phyloP scores from a whole-genome alignment of 2,113 vertebrate species.

The Vicugna pacos region DNA sequence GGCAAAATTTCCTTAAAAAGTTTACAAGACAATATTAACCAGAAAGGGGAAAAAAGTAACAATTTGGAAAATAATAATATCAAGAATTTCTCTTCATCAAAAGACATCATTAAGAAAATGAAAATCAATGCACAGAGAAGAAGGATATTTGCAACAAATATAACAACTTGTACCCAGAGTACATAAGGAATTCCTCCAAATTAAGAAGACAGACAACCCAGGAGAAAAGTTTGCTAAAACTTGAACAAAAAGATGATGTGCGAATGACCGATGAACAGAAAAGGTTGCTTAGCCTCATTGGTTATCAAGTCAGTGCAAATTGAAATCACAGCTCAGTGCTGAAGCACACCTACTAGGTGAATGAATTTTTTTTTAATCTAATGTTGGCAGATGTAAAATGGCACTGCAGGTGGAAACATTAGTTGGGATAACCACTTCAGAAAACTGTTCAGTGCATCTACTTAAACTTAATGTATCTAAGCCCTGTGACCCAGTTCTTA shows the following conservation, averaged over 20 bases:
- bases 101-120: slow-evolving; percentile 38
- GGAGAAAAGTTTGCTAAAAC: not conserved
- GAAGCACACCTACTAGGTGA: not conserved
- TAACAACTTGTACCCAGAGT: not conserved
- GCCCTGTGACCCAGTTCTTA: not conserved
- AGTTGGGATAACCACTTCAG: not conserved
- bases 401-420: not conserved
- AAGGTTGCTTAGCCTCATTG: not conserved
- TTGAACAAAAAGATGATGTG: not conserved
- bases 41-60: not conserved
- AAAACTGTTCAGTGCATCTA: not conserved
- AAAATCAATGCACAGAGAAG: not conserved
- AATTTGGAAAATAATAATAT: not conserved
- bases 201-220: not conserved
- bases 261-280: not conserved
- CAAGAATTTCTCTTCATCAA: slow-evolving; percentile 1
- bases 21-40: not conserved
- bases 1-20: not conserved
- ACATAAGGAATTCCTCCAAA: not conserved
- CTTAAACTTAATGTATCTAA: not conserved
- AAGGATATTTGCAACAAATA: slow-evolving; percentile 13
- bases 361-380: not conserved
- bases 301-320: slow-evolving; percentile 18
- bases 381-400: not conserved
- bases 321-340: not conserved